Base-by-base conservation (phyloP, 2,113 vertebrate species). In the Thamnaconus septentrionalis region DNA sequence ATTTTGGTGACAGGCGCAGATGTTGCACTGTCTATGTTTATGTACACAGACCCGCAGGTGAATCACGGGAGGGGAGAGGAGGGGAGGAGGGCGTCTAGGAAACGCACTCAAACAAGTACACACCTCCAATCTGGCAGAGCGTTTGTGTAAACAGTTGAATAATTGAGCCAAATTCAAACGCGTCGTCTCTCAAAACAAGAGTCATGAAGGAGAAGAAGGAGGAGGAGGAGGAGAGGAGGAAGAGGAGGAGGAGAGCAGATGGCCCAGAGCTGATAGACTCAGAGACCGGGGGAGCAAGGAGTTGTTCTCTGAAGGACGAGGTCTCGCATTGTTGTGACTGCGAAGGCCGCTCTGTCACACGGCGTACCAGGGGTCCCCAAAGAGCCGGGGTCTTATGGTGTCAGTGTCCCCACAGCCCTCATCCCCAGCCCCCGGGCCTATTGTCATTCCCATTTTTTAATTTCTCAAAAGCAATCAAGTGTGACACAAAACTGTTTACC, bases 201-300 rank as follows among this genome's bases (percentile, higher is more conserved):
- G 75, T 64, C 66, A 53, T 65, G 54, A 51, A 54, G 44, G 56
- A 71, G 62, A 51, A 69, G 54, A 73, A 67, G 90, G 88, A 90
- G 92, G 75, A 93, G 91, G 53, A 61, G 39, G 62, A 53, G 90
- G 89, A 91, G 56, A 52, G 48, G 56, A 59, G 18, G 61, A 93
- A 86, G 91, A 85, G 18, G 18, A 31, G 92, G 59, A 89, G 89
- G 89, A 90, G 93, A 95, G 78, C 96, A 98, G 95, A 97, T 99
- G 97, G 96, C 95, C 92, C 92, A 89, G 94, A 90, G 94, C 93
- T 95, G 95, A 97, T 97, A 96, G 93, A 93, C 93, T 91, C 90
- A 91, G 84, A 79, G 76, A 93, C 92, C 89, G 91, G 92, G 91
- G 92, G 92, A 93, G 91, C 92, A 86, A 92, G 92, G 93, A 93